Base-by-base conservation (phyloP, 92 coral and sea anemone genomes). In the Phenganax marumi region DNA sequence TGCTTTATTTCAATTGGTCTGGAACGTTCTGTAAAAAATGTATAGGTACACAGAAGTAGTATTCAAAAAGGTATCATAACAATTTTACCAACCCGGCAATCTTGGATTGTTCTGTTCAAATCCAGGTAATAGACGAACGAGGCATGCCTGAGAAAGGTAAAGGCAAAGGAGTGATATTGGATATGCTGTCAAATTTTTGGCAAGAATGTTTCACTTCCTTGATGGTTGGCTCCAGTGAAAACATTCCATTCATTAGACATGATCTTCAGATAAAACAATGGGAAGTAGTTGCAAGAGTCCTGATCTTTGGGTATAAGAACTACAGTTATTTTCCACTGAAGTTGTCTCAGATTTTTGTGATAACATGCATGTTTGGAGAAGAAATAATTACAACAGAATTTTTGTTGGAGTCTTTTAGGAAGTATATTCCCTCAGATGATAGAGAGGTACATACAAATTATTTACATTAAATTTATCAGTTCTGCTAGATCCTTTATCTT, bases 121-220 rank as follows among this genome's bases (percentile, higher is more conserved):
- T 82, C 39, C 62, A 68, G 60, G 70, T 71, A 33, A 33, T 82
- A 1, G 80, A 82, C 39, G 69, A 68, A 8, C 49, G 26, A 50
- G 86, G 86, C 23, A 23, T 70, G 43, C 80, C 80, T 0, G 86
- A 82, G 6, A 70, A 54, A 57, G 86, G 86, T 25, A 68, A 82
- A 18, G 86, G 86, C 0, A 82, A 72, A 24, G 80, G 73, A 6
- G 86, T 82, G 62, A 16, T 82, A 19, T 25, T 82, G 1, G 86
- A 82, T 16, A 48, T 72, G 3, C 48, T 82, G 8, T 43, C 86
- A 70, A 47, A 70, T 43, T 72, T 82, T 47, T 71, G 80, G 86
- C 86, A 70, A 24, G 86, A 82, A 7, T 43, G 48, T 43, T 82
- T 82, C 58, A 46, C 70, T 3, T 76, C 86, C 55, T 50, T 70